phyloP scores from a whole-genome alignment of 2,113 vertebrate species.

The Pipra filicauda region DNA sequence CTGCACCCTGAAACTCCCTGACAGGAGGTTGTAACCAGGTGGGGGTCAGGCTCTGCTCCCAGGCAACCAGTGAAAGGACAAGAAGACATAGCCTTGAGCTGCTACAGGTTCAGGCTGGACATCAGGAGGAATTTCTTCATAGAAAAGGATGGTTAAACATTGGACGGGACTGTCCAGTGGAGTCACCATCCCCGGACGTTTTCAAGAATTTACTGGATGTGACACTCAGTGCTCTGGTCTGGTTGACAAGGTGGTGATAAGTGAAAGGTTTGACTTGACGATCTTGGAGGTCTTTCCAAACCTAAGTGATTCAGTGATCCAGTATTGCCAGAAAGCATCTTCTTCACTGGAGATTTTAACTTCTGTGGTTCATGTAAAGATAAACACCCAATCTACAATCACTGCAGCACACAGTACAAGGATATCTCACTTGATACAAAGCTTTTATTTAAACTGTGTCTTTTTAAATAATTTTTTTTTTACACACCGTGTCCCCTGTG shows the following conservation, averaged over 20 bases:
- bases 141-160: neutral
- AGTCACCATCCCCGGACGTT: neutral
- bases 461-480: neutral
- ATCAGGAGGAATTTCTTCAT: neutral
- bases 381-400: neutral
- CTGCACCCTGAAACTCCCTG: neutral
- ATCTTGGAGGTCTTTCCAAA: neutral
- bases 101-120: too few species aligned
- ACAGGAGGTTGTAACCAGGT: rapidly evolving
- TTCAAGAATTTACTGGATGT: rapidly evolving
- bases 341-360: neutral
- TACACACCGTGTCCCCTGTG: rapidly evolving
- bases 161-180: neutral
- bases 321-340: neutral
- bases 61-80: neutral
- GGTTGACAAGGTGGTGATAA: rapidly evolving
- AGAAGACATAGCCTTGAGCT: rapidly evolving
- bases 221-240: neutral
- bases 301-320: neutral
- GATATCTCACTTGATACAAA: neutral
- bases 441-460: rapidly evolving
- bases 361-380: neutral
- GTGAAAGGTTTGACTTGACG: neutral
- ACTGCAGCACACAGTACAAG: neutral
- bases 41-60: rapidly evolving